These are phyloP conservation scores for Volucella bombylans DNA, from an alignment of 2,888 invertebrate species.

Conservation along the genomic window DNA sequence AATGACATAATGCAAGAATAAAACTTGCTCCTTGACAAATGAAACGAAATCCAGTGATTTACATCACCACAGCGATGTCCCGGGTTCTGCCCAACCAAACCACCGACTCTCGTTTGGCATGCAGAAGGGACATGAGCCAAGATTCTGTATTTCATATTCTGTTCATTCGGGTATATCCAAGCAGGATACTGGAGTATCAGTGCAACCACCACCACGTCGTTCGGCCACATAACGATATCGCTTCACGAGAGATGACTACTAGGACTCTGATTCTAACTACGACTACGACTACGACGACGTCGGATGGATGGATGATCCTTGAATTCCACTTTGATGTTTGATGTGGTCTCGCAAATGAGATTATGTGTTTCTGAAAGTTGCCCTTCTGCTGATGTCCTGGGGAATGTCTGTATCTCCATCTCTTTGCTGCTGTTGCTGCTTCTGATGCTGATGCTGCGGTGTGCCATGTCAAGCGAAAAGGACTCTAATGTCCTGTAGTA, in stretches of 20 bases:
- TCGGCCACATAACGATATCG: slow-evolving; percentile 54
- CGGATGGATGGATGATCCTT: slow-evolving; percentile 70
- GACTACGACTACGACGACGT: slow-evolving; percentile 30
- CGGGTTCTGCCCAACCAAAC: not conserved
- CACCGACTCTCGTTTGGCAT: not conserved
- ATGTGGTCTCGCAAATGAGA: slow-evolving; percentile 73
- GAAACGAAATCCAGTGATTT: slow-evolving; percentile 51
- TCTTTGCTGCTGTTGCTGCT: slow-evolving; percentile 20
- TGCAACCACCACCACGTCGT: slow-evolving; percentile 16
- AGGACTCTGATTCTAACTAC: not conserved
- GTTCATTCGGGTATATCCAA: slow-evolving; percentile 55
- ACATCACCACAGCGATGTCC: slow-evolving; percentile 44
- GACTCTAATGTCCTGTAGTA: slow-evolving; percentile 73
- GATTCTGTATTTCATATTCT: slow-evolving; percentile 68
- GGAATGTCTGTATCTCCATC: slow-evolving; percentile 64
- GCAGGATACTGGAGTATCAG: slow-evolving; percentile 49
- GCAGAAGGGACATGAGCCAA: slow-evolving; percentile 49
- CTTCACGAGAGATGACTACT: slow-evolving; percentile 35
- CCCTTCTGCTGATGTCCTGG: slow-evolving; percentile 61
- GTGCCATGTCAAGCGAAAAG: slow-evolving; percentile 72
- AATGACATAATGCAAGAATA: slow-evolving; percentile 39
- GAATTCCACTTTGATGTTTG: slow-evolving; percentile 74
- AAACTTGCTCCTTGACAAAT: slow-evolving; percentile 63
- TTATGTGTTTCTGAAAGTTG: slow-evolving; percentile 73
- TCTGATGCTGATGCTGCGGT: slow-evolving; percentile 57